A percentile compares a stretch with the other conserved stretches of the same genome.
These are phyloP conservation scores for Aporophyla nigra DNA, from an alignment of 2,888 invertebrate species.

Conservation along the genomic window DNA sequence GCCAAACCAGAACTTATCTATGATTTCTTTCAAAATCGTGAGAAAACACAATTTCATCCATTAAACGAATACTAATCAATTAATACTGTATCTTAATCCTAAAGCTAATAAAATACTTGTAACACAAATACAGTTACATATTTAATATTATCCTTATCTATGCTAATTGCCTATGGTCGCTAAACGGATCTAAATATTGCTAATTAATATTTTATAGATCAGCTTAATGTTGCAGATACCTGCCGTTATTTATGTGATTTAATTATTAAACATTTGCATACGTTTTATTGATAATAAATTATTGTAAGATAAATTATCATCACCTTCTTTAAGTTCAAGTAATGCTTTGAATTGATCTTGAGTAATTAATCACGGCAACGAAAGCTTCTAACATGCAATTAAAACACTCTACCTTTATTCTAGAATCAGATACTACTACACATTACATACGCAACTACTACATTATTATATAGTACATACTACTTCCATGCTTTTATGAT, in stretches of 20 bases:
- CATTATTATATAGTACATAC: not conserved
- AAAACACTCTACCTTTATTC: not conserved
- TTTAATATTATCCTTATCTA: constrained; percentile 49
- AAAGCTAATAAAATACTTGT: constrained; percentile 22
- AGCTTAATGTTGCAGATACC: constrained; percentile 46
- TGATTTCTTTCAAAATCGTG: constrained; percentile 11
- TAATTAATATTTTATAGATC: constrained; percentile 65
- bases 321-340: not conserved
- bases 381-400: not conserved
- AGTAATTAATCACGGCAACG: not conserved
- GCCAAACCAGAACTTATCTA: constrained; percentile 1
- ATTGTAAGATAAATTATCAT: constrained; percentile 2
- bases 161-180: constrained; percentile 36
- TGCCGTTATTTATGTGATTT: constrained; percentile 54
- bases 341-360: not conserved
- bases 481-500: not conserved
- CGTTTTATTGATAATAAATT: constrained; percentile 31
- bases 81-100: constrained; percentile 23
- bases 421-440: too few relatives aligned
- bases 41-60: constrained; percentile 39
- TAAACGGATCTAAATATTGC: constrained; percentile 46
- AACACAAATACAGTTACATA: constrained; percentile 30
- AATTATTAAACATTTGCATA: constrained; percentile 35
- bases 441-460: too few relatives aligned
- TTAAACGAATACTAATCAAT: constrained; percentile 34